Evolutionary conservation across 1,140 invertebrate species (phyloP).

Genomic region (Orius laevigatus): DNA sequence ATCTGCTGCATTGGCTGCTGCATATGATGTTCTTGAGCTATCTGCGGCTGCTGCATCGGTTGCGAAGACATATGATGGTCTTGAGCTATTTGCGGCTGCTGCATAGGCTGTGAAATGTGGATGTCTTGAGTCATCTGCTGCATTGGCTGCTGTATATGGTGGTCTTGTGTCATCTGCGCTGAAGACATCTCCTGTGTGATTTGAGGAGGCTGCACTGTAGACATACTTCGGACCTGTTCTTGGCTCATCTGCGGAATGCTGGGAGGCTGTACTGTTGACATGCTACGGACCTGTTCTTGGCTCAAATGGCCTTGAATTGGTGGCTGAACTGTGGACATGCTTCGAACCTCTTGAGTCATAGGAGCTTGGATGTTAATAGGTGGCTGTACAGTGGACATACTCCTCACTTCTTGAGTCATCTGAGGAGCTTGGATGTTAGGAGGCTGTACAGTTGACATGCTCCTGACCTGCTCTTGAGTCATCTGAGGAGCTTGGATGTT

Average conservation of each 20-base stretch:
- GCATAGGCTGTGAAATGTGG: constrained; percentile 25
- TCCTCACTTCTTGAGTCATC: background rate
- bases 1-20: constrained; percentile 35
- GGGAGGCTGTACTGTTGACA: constrained; percentile 22
- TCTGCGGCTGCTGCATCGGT: too few relatives aligned
- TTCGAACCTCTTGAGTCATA: too few relatives aligned
- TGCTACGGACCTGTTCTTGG: too few relatives aligned
- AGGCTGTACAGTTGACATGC: constrained; percentile 7
- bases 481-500: background rate
- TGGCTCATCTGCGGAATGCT: background rate
- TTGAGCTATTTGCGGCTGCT: constrained; percentile 21
- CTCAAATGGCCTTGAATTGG: constrained; percentile 7
- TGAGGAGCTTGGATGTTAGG: background rate
- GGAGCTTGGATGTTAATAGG: background rate
- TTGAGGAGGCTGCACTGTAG: constrained; percentile 12
- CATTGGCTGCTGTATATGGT: constrained; percentile 31
- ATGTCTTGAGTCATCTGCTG: constrained; percentile 33
- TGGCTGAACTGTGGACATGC: background rate
- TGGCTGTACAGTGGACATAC: constrained; percentile 7
- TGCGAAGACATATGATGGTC: too few relatives aligned
- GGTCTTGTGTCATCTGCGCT: background rate
- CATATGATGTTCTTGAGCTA: background rate
- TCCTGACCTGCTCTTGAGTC: background rate
- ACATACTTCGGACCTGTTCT: constrained; percentile 8
- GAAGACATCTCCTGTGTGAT: background rate